Base-by-base conservation (phyloP, 2,113 vertebrate genomes). In the Cololabis saira region DNA sequence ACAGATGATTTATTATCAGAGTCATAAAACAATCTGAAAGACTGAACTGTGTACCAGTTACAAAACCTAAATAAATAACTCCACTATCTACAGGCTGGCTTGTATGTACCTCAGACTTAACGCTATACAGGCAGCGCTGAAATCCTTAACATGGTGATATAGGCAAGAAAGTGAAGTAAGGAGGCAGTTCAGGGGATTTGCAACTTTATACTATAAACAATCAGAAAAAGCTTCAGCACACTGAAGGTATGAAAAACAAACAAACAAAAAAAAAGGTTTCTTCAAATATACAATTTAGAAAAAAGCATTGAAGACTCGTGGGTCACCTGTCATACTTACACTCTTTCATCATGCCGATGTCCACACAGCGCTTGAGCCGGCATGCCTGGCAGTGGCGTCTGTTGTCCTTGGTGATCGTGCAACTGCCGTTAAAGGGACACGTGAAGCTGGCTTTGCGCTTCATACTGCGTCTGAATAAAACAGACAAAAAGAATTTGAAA, bases 321-420 rank as follows among this genome's bases (percentile, higher is more conserved):
- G 48, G 47, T 83, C 62, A 67, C 33, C 54, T 48, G 71, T 67
- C 70, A 80, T 76, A 97, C 97, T 98, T 93, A 98, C 96, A 98
- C 77, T 98, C 97, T 77, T 98, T 99, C 96, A 99, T 98, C 97
- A 99, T 98, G 76, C 97, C 97, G 1, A 98, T 98, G 92, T 97
- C 96, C 91, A 98, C 84, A 1, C 97, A 99, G 85, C 96, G 96
- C 65, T 96, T 97, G 66, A 99, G 96, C 14, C 97, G 90, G 74
- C 97, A 99, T 33, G 97, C 94, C 91, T 99, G 97, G 93, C 97
- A 99, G 89, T 99, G 97, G 40, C 97, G 93, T 57, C 97, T 92
- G 93, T 99, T 99, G 91, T 99, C 97, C 92, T 98, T 98, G 92
- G 97, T 99, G 92, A 99, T 99, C 74, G 89, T 94, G 84, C 97